phyloP scores from a whole-genome alignment of 2,113 vertebrate genomes.

The Cheilinus undulatus region DNA sequence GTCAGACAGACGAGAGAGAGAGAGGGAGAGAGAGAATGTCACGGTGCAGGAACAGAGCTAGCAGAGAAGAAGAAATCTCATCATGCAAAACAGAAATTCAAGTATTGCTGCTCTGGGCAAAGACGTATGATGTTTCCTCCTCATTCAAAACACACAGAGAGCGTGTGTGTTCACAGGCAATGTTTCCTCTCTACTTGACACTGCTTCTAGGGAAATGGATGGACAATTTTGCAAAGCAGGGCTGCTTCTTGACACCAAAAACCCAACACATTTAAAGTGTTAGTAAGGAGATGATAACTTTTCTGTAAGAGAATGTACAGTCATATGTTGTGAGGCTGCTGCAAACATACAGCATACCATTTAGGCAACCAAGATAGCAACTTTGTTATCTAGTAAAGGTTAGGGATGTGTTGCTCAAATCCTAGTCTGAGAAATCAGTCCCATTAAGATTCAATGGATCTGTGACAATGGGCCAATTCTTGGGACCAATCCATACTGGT shows the following conservation, averaged over 20 bases:
- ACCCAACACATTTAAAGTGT: background rate
- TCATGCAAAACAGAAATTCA: slow-evolving; percentile 38
- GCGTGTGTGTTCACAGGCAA: background rate
- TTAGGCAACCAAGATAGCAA: too few species aligned
- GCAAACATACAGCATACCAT: too few species aligned
- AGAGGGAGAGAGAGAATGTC: background rate
- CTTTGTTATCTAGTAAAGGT: too few species aligned
- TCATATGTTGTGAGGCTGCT: too few species aligned
- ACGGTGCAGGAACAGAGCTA: slow-evolving; percentile 18
- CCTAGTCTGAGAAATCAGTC: too few species aligned
- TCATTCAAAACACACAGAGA: slow-evolving; percentile 8
- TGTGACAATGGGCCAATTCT: too few species aligned
- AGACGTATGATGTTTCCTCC: slow-evolving; percentile 41
- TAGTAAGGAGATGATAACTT: too few species aligned
- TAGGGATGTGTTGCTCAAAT: too few species aligned
- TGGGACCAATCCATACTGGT: too few species aligned
- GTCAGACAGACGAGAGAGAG: background rate
- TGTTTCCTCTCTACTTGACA: background rate
- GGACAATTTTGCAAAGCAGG: too few species aligned
- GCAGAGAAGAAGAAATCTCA: slow-evolving; percentile 38
- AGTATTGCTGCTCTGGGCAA: slow-evolving; percentile 14
- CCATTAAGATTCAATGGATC: too few species aligned
- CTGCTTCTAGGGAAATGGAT: background rate
- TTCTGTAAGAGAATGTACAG: too few species aligned
- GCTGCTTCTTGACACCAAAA: background rate